Evolutionary conservation across 2,888 invertebrate genomes (phyloP), one percentile per base, ranked within the genome.

Genomic region (Caenorhabditis sp.): DNA sequence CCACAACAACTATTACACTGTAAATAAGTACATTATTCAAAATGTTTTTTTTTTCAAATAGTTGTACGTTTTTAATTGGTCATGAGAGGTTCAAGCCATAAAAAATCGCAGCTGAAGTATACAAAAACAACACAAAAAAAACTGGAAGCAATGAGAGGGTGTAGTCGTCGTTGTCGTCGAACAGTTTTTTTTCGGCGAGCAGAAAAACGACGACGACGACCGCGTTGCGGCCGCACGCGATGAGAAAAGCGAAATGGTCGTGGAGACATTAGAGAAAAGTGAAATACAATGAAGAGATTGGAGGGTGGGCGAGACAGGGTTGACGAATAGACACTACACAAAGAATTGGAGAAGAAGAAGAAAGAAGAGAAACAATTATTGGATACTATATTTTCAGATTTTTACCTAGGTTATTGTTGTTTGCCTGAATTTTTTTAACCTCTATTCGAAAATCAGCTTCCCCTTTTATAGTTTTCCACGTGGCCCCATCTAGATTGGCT

Each of bases 221-320:
- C 70, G 70, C 70, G 65, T 65, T 65, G 70, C 70, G 62, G 62
- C 70, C 70, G 70, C 70, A 49, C 70, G 70, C 70, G 61, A 7
- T 38, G n/a, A 66, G 20, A 70, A 53, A 70, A 10, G 8, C 43
- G 25, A 10, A 8, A 17, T 1, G 21, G 26, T 53, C 21, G 53
- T 1, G 38, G 70, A 70, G 59, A 59, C 8, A 59, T 36, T 53
- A 70, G 70, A 62, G 49, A 59, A 50, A 26, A 2, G 4, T 5
- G 27, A 31, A 31, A 43, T 52, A 62, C 59, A 70, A 62, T 59
- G 65, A 50, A 23, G 65, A 62, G 62, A 52, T 58, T 54, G 43
- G 58, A 65, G 70, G 64, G 70, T 59, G 60, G 17, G 8, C 43
- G 26, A n/a, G n/a, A n/a, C n/a, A n/a, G n/a, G n/a, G n/a, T n/a